A percentile compares a stretch with the other conserved stretches of the same genome.
phyloP scores from a whole-genome alignment of 2,888 invertebrate genomes.

The Leptarthrus brevirostris region DNA sequence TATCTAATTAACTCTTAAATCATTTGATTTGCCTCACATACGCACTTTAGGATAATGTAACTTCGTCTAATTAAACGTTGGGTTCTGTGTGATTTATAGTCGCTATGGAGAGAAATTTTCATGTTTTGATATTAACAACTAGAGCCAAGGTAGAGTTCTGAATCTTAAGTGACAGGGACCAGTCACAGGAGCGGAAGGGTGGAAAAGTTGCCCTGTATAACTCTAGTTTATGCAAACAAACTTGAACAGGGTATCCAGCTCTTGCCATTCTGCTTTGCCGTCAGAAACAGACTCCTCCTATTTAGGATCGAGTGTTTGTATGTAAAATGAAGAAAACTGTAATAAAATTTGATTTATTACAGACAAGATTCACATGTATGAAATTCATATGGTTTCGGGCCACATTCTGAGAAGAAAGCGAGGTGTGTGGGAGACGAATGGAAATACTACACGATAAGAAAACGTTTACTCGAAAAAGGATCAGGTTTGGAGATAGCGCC shows the following conservation, averaged over 20 bases:
- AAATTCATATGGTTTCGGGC: constrained; percentile 29
- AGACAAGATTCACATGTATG: constrained; percentile 63
- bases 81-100: constrained; percentile 20
- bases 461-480: constrained; percentile 22
- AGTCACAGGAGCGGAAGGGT: constrained; percentile 22
- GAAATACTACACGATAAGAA: constrained; percentile 31
- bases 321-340: constrained; percentile 66
- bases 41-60: constrained; percentile 32
- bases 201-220: constrained; percentile 24
- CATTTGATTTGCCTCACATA: constrained; percentile 35
- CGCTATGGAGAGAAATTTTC: constrained; percentile 29
- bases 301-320: constrained; percentile 19
- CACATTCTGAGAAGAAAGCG: neutral
- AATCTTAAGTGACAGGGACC: constrained; percentile 36
- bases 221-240: constrained; percentile 14
- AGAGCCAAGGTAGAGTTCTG: constrained; percentile 11
- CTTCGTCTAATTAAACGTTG: constrained; percentile 40
- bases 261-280: neutral
- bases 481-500: constrained; percentile 17
- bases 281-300: neutral
- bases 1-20: constrained; percentile 38
- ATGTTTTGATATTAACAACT: constrained; percentile 15
- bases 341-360: constrained; percentile 68
- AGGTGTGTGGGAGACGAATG: neutral
- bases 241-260: neutral